phyloP scores from a whole-genome alignment of 2,113 vertebrate species.

The Girardinichthys multiradiatus region DNA sequence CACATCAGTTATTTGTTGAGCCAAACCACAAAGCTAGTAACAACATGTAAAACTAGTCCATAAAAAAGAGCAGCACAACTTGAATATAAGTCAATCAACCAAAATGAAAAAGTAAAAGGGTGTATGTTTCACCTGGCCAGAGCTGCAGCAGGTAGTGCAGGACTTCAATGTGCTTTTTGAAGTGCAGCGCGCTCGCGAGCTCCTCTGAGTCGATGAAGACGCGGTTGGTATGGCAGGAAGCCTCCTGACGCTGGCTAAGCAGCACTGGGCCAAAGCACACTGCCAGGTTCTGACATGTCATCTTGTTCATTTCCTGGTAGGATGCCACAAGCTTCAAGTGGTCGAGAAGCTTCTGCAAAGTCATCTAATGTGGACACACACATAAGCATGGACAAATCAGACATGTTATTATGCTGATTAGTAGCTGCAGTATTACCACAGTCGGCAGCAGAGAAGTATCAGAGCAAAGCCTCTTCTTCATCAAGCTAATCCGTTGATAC shows the following conservation, averaged over 20 bases:
- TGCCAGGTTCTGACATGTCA: slow-evolving; percentile 98
- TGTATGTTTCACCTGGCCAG: slow-evolving; percentile 88
- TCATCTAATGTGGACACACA: slow-evolving; percentile 79
- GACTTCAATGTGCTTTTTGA: slow-evolving; percentile 99
- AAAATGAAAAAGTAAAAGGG: background rate
- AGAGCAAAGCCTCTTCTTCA: background rate
- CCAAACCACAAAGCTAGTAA: slow-evolving; percentile 40
- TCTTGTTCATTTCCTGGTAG: slow-evolving; percentile 94
- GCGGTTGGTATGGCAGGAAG: slow-evolving; percentile 89
- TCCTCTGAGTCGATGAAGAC: slow-evolving; percentile 97
- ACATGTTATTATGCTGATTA: slow-evolving; percentile 51
- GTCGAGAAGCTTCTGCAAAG: slow-evolving; percentile 91
- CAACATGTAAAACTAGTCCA: slow-evolving; percentile 9
- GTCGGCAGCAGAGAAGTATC: slow-evolving; percentile 12
- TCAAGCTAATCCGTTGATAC: background rate
- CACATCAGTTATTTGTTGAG: slow-evolving; percentile 37
- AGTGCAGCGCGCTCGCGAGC: slow-evolving; percentile 95
- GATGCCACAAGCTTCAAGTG: slow-evolving; percentile 96
- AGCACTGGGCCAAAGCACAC: slow-evolving; percentile 97
- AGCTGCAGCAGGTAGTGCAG: slow-evolving; percentile 97
- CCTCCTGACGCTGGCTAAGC: slow-evolving; percentile 93
- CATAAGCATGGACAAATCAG: slow-evolving; percentile 12
- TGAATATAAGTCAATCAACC: slow-evolving; percentile 67
- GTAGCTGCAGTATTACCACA: slow-evolving; percentile 21
- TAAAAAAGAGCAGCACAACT: background rate